A percentile compares a stretch with the other conserved stretches of the same genome.
Conservation (phyloP, 2,888 invertebrate species). For the Macropis europaea region DNA sequence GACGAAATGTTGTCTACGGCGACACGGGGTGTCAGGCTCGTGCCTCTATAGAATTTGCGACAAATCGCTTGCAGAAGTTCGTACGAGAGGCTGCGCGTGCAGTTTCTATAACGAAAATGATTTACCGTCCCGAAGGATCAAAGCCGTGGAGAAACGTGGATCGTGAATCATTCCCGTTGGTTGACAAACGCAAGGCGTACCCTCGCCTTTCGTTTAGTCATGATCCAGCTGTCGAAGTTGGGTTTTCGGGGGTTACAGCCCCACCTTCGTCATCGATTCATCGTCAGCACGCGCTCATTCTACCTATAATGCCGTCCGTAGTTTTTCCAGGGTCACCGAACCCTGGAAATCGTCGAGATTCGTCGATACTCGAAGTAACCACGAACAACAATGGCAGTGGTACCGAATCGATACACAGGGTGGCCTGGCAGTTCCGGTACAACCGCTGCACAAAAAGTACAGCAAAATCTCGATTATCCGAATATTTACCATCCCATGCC, state of each 20-base stretch:
- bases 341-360: conserved; percentile 34
- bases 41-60: too few relatives aligned
- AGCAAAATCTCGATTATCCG: too few relatives aligned
- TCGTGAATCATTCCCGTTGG: conserved; percentile 53
- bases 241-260: conserved; percentile 55
- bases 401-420: too few relatives aligned
- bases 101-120: background rate
- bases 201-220: conserved; percentile 52
- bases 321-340: conserved; percentile 54
- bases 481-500: too few relatives aligned
- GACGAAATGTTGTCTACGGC: too few relatives aligned
- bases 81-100: background rate
- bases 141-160: conserved; percentile 12
- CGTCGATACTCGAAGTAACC: conserved; percentile 51
- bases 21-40: too few relatives aligned
- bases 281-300: conserved; percentile 30
- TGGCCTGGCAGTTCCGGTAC: too few relatives aligned
- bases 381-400: too few relatives aligned
- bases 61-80: background rate
- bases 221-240: conserved; percentile 65
- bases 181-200: conserved; percentile 44
- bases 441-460: too few relatives aligned
- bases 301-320: conserved; percentile 42
- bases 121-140: conserved; percentile 26
- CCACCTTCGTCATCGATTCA: conserved; percentile 55